Evolutionary conservation across 2,888 invertebrate genomes (phyloP), one percentile per base, ranked within the genome.

Genomic region (Chrysotoxum bicinctum): DNA sequence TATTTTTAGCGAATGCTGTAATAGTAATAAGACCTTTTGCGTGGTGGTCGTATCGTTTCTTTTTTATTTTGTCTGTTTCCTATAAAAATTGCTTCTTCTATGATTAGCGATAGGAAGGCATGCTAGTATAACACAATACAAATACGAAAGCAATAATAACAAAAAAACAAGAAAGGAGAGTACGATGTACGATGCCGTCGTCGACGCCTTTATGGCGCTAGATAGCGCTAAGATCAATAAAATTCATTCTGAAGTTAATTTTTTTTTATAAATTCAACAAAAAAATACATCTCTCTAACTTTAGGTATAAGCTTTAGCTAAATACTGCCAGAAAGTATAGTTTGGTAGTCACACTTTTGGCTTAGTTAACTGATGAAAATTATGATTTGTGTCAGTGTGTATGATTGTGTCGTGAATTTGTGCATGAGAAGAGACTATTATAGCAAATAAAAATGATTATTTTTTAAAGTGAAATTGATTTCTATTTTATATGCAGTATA

Each of bases 1-100:
- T 83, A 83, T 74, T 74, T 78, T 70, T 83, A 83, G 78, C 45
- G 37, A 78, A 78, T 83, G 83, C 66, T 83, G 78, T 83, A 83
- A 82, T 82, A 82, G 76, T 82, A 76, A 83, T 74, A 83, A 58
- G 35, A 78, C 74, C 62, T 74, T 82, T 78, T 69, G 73, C 73
- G 62, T 54, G 68, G 48, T 78, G 68, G 21, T 54, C 32, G 56
- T 21, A 58, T 64, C 30, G 50, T 72, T 72, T 58, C 2, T 62
- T 40, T 9, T 52, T 48, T 58, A n/a, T 45, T 68, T 68, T 40
- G 56, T 62, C 43, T 72, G 37, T 35, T 72, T 58, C 12, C 45
- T 58, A 43, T 72, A 64, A 64, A 56, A 68, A 48, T 40, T 80
- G 73, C 73, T 50, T 69, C 58, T 68, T 69, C 62, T 68, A n/a